Evolutionary conservation across 2,113 vertebrate genomes (phyloP).

Genomic region (Lampris incognitus): DNA sequence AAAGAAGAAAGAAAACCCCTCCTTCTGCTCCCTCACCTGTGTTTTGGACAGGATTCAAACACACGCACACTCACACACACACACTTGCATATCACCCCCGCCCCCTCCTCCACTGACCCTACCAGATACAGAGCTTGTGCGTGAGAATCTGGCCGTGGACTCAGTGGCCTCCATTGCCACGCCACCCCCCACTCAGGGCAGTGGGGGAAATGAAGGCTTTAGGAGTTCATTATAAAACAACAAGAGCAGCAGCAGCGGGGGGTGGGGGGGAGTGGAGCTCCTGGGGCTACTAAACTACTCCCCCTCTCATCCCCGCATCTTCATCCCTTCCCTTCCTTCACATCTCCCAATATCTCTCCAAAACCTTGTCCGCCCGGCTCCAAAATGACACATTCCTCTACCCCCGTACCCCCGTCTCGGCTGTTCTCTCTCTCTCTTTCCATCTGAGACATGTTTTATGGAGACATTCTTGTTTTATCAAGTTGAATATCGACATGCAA

Average conservation of each 20-base stretch:
- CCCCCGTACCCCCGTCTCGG: conserved; percentile 4
- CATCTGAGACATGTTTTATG: background rate
- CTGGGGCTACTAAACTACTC: conserved; percentile 58
- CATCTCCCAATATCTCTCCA: conserved; percentile 61
- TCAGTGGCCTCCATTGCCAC: conserved; percentile 64
- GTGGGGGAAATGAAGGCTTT: conserved; percentile 87
- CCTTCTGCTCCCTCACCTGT: conserved; percentile 60
- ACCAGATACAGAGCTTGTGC: conserved; percentile 76
- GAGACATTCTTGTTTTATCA: conserved; percentile 43
- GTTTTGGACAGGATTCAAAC: conserved; percentile 45
- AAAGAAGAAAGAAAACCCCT: conserved; percentile 22
- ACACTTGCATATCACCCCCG: conserved; percentile 46
- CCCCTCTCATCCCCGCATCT: conserved; percentile 70
- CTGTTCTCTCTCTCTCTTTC: conserved; percentile 4
- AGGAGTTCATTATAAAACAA: conserved; percentile 85
- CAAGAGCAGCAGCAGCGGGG: conserved; percentile 60
- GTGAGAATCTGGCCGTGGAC: conserved; percentile 80
- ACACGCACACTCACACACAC: conserved; percentile 43
- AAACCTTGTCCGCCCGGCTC: conserved; percentile 21
- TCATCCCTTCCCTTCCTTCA: conserved; percentile 56
- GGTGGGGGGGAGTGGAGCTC: conserved; percentile 66
- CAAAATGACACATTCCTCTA: conserved; percentile 37
- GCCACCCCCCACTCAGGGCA: conserved; percentile 57
- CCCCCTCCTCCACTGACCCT: conserved; percentile 47
- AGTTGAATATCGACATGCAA: conserved; percentile 72